Conservation (phyloP, 2,797 vertebrate genomes). For the Darevskia nairensis region DNA sequence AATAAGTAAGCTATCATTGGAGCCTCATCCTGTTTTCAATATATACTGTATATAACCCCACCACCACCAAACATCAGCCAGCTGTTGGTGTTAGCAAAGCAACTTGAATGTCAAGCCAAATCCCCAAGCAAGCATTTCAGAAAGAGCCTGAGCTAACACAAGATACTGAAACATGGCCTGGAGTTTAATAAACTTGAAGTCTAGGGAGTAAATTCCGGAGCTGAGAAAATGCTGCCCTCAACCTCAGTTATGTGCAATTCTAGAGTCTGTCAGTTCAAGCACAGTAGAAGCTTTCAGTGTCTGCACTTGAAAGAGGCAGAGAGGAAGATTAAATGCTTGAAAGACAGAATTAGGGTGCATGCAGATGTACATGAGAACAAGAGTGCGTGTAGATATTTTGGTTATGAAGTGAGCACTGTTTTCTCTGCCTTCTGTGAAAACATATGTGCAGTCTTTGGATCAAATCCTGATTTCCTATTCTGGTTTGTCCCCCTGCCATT, state of each 20-base stretch:
- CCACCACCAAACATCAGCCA: not conserved
- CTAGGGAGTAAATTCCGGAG: conserved; percentile 32
- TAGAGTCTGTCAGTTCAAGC: conserved; percentile 16
- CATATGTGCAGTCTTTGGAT: not conserved
- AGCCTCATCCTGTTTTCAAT: conserved; percentile 7
- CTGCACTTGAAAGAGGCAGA: not conserved
- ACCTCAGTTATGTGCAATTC: not conserved
- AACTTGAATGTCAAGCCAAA: conserved; percentile 19
- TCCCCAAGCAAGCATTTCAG: not conserved
- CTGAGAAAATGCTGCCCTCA: not conserved
- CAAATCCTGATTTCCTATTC: not conserved
- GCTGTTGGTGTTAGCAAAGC: conserved; percentile 34
- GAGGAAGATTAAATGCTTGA: not conserved
- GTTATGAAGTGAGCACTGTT: not conserved
- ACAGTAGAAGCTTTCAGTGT: conserved; percentile 8
- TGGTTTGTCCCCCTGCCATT: not conserved
- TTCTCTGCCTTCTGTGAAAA: not conserved
- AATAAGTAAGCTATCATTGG: not conserved
- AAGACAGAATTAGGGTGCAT: not conserved
- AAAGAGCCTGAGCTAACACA: not conserved
- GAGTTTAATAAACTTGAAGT: conserved; percentile 23
- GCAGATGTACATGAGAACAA: not conserved
- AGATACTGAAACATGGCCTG: not conserved
- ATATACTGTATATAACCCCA: not conserved
- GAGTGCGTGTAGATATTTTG: not conserved